Conservation (phyloP, 1,140 invertebrate genomes). For the Neocloeon triangulifer region DNA sequence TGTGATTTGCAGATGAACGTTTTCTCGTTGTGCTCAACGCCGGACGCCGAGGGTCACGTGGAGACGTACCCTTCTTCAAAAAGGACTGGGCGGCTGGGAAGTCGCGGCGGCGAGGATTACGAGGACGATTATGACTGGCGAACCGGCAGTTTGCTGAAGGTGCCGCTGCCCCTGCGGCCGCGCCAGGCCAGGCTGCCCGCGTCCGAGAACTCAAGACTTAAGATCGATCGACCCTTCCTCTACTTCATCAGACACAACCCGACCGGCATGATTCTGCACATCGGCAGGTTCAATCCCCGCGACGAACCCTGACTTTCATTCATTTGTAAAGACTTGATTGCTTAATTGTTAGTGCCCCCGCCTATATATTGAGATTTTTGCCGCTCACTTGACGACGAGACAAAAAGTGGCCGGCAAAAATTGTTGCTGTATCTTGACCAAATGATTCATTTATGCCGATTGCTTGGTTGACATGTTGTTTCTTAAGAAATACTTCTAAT, state of each 20-base stretch:
- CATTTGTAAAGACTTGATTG: no score
- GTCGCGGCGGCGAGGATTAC: constrained; percentile 14
- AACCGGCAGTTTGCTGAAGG: constrained; percentile 4
- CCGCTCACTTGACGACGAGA: no score
- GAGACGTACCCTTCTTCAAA: constrained; percentile 3
- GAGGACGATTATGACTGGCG: constrained; percentile 19
- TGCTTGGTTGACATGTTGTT: no score
- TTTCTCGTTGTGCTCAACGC: constrained; percentile 45
- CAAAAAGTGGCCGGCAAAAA: no score
- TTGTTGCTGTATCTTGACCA: no score
- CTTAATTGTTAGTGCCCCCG: no score
- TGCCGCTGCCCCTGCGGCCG: constrained; percentile 38
- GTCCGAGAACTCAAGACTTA: constrained; percentile 45
- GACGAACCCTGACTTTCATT: background rate
- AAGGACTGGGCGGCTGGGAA: constrained; percentile 6
- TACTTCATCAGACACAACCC: constrained; percentile 72
- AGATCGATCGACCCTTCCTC: constrained; percentile 63
- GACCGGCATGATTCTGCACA: constrained; percentile 60
- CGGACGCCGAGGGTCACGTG: constrained; percentile 1
- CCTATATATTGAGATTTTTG: no score
- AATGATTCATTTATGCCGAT: no score
- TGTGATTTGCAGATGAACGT: constrained; percentile 25
- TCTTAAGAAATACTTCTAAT: no score
- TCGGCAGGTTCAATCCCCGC: constrained; percentile 59
- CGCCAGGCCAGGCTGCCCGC: constrained; percentile 32